These are phyloP conservation scores for Sebastes cheni DNA, from an alignment of 2,797 vertebrate species.

Conservation along the genomic window DNA sequence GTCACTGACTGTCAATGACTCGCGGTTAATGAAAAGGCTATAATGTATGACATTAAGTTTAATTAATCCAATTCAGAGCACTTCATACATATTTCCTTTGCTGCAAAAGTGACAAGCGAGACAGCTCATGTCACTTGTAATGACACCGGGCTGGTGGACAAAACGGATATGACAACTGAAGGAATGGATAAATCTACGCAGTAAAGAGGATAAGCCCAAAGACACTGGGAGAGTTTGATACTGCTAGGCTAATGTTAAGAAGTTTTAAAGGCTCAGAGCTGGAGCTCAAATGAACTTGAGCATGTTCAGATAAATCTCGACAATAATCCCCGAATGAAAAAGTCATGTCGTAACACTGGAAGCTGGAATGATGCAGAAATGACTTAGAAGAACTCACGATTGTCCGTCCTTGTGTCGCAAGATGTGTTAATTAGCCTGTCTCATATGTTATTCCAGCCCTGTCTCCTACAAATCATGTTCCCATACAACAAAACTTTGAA, in stretches of 20 bases:
- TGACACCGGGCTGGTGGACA: background rate
- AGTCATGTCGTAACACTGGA: slow-evolving; percentile 1
- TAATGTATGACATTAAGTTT: background rate
- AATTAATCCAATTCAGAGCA: slow-evolving; percentile 1
- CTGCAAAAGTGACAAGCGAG: background rate
- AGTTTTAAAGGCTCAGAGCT: background rate
- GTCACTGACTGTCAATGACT: background rate
- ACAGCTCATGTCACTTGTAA: background rate
- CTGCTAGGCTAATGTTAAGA: background rate
- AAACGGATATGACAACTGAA: slow-evolving; percentile 35
- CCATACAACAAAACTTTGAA: background rate
- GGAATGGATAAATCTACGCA: slow-evolving; percentile 36
- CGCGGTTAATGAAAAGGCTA: background rate
- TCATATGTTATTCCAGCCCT: background rate
- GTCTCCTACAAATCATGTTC: background rate
- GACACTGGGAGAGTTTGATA: slow-evolving; percentile 33
- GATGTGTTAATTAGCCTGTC: background rate
- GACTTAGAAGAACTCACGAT: background rate
- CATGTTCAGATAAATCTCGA: slow-evolving; percentile 41
- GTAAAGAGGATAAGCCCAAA: slow-evolving; percentile 48
- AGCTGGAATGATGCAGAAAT: slow-evolving; percentile 3
- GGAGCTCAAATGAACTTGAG: slow-evolving; percentile 39
- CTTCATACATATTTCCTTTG: background rate
- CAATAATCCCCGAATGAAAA: slow-evolving; percentile 52
- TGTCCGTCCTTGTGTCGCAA: background rate